A percentile compares a stretch with the other conserved stretches of the same genome.
phyloP scores from a whole-genome alignment of 2,888 invertebrate species.

The Esperia sulphurella region DNA sequence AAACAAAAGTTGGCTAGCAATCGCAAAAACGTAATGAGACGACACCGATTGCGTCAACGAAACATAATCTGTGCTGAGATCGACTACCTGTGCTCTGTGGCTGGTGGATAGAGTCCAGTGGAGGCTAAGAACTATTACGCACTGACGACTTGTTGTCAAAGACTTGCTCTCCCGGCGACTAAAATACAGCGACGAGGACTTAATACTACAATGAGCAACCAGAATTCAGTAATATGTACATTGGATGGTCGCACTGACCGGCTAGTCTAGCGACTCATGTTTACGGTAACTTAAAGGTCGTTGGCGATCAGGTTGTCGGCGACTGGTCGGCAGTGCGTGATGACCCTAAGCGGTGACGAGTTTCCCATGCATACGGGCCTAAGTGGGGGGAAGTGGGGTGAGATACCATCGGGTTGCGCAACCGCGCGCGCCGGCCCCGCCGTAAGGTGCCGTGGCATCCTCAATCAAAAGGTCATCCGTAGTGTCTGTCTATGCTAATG shows the following conservation, averaged over 20 bases:
- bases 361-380: conserved; percentile 34
- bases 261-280: too few species aligned
- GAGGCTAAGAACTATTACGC: too few species aligned
- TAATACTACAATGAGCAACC: too few species aligned
- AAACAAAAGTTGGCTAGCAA: conserved; percentile 1
- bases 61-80: conserved; percentile 10
- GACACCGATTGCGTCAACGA: conserved; percentile 8
- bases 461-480: conserved; percentile 58
- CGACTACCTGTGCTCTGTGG: conserved; percentile 1
- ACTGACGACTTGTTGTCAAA: too few species aligned
- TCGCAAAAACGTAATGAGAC: conserved; percentile 10
- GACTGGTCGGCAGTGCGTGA: conserved; percentile 5
- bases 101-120: background rate
- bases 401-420: conserved; percentile 54
- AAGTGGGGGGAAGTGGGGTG: conserved; percentile 35
- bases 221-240: too few species aligned
- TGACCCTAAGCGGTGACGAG: conserved; percentile 27
- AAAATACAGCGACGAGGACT: too few species aligned
- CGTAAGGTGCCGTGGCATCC: conserved; percentile 58
- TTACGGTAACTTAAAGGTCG: too few species aligned
- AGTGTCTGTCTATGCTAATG: conserved; percentile 5
- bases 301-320: conserved; percentile 13
- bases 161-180: too few species aligned
- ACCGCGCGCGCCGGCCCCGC: conserved; percentile 31
- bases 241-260: too few species aligned